These are phyloP conservation scores for Archocentrus centrarchus DNA, from an alignment of 2,113 vertebrate species.

Conservation along the genomic window DNA sequence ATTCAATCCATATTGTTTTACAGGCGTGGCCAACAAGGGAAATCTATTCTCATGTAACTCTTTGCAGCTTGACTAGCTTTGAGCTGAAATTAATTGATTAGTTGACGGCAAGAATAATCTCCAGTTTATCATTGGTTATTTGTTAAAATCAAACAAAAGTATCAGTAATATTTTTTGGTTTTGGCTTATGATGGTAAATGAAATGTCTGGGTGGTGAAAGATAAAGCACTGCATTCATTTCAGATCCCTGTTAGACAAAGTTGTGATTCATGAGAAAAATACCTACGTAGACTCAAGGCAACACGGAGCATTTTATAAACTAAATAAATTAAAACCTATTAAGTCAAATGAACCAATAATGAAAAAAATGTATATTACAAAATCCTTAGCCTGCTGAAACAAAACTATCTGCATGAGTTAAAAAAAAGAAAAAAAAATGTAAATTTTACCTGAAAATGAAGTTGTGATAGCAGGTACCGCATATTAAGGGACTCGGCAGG, in stretches of 20 bases:
- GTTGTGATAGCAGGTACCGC: not conserved
- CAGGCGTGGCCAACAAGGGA: not conserved
- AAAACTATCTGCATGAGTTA: not conserved
- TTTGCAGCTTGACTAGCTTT: not conserved
- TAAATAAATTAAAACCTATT: not conserved
- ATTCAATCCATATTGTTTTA: constrained; percentile 25
- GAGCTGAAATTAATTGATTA: not conserved
- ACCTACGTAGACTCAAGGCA: not conserved
- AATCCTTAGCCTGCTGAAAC: not conserved
- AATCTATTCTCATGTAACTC: not conserved
- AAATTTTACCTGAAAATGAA: not conserved
- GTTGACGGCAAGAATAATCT: not conserved
- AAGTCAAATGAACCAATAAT: not conserved
- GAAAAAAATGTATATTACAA: not conserved
- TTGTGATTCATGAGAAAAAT: not conserved
- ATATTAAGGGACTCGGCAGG: not conserved
- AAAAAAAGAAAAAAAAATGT: not conserved
- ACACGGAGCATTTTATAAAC: not conserved
- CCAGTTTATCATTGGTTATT: not conserved
- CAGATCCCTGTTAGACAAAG: not conserved
- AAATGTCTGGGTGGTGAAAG: not conserved
- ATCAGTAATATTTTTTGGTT: not conserved
- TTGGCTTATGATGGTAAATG: not conserved
- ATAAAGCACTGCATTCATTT: not conserved
- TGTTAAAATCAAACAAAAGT: not conserved